A percentile compares a stretch with the other conserved stretches of the same genome.
Conservation (phyloP, 2,888 invertebrate genomes). For the Dynastes maya region DNA sequence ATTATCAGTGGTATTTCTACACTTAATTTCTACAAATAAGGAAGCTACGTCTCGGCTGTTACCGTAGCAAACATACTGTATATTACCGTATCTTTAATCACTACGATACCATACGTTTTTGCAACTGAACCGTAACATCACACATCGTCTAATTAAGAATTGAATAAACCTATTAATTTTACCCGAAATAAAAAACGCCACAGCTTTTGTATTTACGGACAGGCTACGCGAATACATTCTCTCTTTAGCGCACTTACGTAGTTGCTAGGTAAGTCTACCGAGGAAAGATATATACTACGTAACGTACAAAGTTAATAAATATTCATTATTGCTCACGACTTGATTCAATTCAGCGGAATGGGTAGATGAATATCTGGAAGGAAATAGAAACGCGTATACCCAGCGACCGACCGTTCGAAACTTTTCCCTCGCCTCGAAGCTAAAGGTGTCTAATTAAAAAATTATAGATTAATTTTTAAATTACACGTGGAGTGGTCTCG, state of each 20-base stretch:
- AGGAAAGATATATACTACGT: neutral
- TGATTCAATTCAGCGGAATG: slow-evolving; percentile 37
- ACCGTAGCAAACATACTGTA: neutral
- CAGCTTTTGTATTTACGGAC: slow-evolving; percentile 1
- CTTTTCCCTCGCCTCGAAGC: slow-evolving; percentile 17
- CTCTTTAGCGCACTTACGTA: neutral
- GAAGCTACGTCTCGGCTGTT: too few species aligned
- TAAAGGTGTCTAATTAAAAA: slow-evolving; percentile 34
- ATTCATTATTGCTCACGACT: slow-evolving; percentile 43
- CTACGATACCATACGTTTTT: slow-evolving; percentile 8
- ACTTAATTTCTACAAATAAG: too few species aligned
- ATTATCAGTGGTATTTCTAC: too few species aligned
- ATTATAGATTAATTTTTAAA: slow-evolving; percentile 43
- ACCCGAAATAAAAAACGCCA: slow-evolving; percentile 40
- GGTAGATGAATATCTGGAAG: slow-evolving; percentile 36
- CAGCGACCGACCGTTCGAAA: neutral
- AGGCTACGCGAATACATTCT: neutral
- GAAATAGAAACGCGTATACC: slow-evolving; percentile 15
- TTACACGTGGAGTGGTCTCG: slow-evolving; percentile 24
- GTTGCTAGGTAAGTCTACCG: neutral
- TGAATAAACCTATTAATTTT: slow-evolving; percentile 45
- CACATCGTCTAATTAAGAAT: slow-evolving; percentile 42
- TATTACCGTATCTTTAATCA: slow-evolving; percentile 3
- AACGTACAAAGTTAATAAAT: slow-evolving; percentile 36
- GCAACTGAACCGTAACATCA: slow-evolving; percentile 40